Evolutionary conservation across 2,113 vertebrate genomes (phyloP), one percentile per base, ranked within the genome.

Genomic region (Clarias batrachus): DNA sequence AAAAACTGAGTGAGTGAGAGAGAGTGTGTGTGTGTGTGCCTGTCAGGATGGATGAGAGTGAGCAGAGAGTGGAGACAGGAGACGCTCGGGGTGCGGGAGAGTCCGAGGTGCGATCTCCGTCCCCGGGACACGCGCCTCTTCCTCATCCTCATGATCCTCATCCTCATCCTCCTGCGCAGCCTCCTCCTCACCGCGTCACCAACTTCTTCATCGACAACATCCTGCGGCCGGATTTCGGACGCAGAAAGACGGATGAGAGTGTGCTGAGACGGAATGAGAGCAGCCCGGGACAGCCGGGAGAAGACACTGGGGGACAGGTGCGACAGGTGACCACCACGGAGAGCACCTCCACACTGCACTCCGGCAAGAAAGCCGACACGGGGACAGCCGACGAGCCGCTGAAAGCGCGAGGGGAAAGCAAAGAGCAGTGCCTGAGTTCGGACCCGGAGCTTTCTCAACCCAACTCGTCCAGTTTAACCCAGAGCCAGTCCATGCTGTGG

Each of bases 171-270:
- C 97, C 95, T 89, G 95, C 94, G 66, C 95, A 93, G 92, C 96
- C 93, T 93, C 96, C 95, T 87, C 96, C 96, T 37, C 97, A 97
- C 91, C 95, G 97, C 90, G 93, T 98, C 93, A 98, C 97, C 92
- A 98, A 98, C 96, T 98, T 98, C 93, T 98, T 98, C 94, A 98
- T 98, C 92, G 97, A 98, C 93, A 97, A 98, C 93, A 98, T 98
- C 93, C 91, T 98, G 80, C 95, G 97, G 89, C 97, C 97, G 54
- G 97, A 98, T 92, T 98, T 98, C 90, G 97, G 97, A 27, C 94
- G 96, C 83, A 84, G 19, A 86, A 96, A 95, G 90, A 97, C 97
- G 90, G 97, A 96, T 16, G 95, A 92, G 82, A 91, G 91, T n/a
- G 88, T 82, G 91, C 88, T 63, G 88, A 91, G 91, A 87, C 89